Evolutionary conservation across 2,888 invertebrate species (phyloP).

Genomic region (Scotopteryx bipunctaria): DNA sequence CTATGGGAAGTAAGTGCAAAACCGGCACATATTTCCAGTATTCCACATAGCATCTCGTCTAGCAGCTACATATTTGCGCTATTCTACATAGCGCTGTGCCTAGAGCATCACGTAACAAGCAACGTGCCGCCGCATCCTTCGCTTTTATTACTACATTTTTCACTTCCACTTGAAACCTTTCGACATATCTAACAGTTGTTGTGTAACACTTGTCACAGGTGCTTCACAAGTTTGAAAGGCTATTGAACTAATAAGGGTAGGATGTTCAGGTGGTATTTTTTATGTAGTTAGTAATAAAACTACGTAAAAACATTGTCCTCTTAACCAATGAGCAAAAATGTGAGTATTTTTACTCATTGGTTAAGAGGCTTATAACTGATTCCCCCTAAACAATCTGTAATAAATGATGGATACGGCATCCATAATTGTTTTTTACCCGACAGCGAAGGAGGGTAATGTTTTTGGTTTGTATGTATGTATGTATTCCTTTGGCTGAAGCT

Average conservation of each 20-base stretch:
- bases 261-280: too few relatives aligned
- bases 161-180: conserved; percentile 42
- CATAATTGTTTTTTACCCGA: too few relatives aligned
- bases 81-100: conserved; percentile 24
- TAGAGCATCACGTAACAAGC: conserved; percentile 58
- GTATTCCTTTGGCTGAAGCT: too few relatives aligned
- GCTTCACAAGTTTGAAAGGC: conserved; percentile 1
- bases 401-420: too few relatives aligned
- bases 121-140: conserved; percentile 70
- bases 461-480: too few relatives aligned
- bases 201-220: conserved; percentile 18
- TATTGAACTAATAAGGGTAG: background rate
- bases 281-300: too few relatives aligned
- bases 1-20: conserved; percentile 1
- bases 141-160: conserved; percentile 69
- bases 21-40: conserved; percentile 12
- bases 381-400: too few relatives aligned
- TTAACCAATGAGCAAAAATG: too few relatives aligned
- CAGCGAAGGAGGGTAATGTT: too few relatives aligned
- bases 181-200: conserved; percentile 28
- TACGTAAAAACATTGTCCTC: too few relatives aligned
- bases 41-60: conserved; percentile 27
- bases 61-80: conserved; percentile 33
- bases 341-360: too few relatives aligned
- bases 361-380: too few relatives aligned